phyloP scores from a whole-genome alignment of 1,140 invertebrate species.

The Drosophila ironensis region DNA sequence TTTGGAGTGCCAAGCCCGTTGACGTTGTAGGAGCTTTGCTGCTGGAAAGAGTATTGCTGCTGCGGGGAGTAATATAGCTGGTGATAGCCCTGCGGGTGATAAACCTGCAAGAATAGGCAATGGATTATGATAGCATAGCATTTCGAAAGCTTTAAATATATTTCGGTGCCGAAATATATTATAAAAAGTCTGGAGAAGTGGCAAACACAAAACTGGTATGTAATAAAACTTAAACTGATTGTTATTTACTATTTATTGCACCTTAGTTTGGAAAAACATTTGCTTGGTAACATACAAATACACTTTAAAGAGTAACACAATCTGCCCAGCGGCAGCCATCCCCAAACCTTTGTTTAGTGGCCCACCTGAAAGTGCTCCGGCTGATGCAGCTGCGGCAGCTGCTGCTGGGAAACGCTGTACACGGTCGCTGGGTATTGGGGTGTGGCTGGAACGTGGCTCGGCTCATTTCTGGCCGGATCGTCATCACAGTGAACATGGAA shows the following conservation, averaged over 20 bases:
- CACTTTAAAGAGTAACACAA: not conserved
- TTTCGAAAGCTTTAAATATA: not conserved
- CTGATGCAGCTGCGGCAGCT: slow-evolving; percentile 14
- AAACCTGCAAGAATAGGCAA: slow-evolving; percentile 17
- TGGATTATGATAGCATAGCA: not conserved
- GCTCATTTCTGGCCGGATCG: slow-evolving; percentile 10
- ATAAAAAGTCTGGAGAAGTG: too few relatives aligned
- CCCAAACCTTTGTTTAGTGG: not conserved
- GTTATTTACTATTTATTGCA: not conserved
- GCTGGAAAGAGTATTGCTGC: slow-evolving; percentile 63
- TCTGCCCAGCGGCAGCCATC: not conserved
- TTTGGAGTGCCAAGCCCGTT: slow-evolving; percentile 66
- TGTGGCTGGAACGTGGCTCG: slow-evolving; percentile 58
- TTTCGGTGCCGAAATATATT: not conserved
- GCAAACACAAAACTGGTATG: too few relatives aligned
- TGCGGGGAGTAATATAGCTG: slow-evolving; percentile 44
- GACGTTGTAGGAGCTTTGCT: slow-evolving; percentile 69
- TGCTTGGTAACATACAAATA: not conserved
- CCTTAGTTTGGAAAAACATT: not conserved
- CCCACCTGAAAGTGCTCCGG: slow-evolving; percentile 46
- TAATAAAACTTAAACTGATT: not conserved
- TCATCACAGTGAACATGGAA: slow-evolving; percentile 73
- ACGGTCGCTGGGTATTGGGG: slow-evolving; percentile 4
- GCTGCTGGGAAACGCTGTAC: slow-evolving; percentile 39
- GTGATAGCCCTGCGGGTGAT: slow-evolving; percentile 51